Conservation (phyloP, 2,888 invertebrate species). For the Salticus scenicus region DNA sequence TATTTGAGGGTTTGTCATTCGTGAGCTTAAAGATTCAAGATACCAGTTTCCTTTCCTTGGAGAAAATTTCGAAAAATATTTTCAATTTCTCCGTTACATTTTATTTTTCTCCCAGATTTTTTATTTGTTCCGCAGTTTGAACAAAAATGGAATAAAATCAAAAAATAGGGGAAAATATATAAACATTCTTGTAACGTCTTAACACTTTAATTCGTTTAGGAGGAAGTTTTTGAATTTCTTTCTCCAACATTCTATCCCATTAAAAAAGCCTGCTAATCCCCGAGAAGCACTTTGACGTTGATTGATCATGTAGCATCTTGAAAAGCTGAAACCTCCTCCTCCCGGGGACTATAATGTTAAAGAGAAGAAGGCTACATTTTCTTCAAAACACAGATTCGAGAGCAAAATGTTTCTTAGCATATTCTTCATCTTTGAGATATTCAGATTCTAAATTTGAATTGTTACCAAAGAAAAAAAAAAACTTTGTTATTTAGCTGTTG, state of each 20-base stretch:
- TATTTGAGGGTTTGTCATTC: conserved; percentile 13
- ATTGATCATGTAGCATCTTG: conserved; percentile 39
- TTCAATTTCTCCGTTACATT: conserved; percentile 17
- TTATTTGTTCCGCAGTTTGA: conserved; percentile 4
- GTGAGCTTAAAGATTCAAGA: conserved; percentile 23
- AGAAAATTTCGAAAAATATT: conserved; percentile 19
- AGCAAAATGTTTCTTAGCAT: not conserved
- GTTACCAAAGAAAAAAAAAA: not conserved
- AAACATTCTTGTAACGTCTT: conserved; percentile 5
- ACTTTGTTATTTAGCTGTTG: too few species aligned
- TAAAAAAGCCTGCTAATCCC: conserved; percentile 42
- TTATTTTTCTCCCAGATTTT: conserved; percentile 12
- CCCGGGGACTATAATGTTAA: not conserved
- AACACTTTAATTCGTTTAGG: conserved; percentile 28
- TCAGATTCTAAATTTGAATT: not conserved
- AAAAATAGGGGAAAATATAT: not conserved
- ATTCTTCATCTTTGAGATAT: not conserved
- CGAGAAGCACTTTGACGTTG: conserved; percentile 37
- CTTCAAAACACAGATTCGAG: not conserved
- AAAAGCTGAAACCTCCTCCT: conserved; percentile 23
- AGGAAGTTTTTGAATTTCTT: conserved; percentile 20
- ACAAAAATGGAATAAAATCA: conserved; percentile 16
- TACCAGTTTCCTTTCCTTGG: not conserved
- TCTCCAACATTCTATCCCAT: conserved; percentile 20
- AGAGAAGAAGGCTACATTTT: not conserved